A percentile compares a stretch with the other conserved stretches of the same genome.
Conservation (phyloP, 2,888 invertebrate species). For the Cheilosia variabilis region DNA sequence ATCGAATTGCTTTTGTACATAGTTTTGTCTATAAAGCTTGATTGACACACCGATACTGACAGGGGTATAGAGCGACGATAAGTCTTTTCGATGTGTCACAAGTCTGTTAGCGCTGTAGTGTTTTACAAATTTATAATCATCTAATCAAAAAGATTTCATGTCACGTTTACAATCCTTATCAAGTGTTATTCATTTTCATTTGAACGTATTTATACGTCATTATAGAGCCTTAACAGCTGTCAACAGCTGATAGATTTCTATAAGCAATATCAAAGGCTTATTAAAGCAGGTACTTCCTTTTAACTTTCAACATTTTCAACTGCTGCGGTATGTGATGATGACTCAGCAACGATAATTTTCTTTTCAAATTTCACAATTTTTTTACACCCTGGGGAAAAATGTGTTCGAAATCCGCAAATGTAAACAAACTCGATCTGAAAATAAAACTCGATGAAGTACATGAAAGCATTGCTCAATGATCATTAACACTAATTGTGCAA, state of each 20-base stretch:
- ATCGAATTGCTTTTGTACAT: too few species aligned
- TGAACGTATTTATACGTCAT: neutral
- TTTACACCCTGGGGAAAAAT: constrained; percentile 21
- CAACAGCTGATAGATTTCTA: neutral
- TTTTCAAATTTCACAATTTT: constrained; percentile 32
- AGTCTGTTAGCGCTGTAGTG: too few species aligned
- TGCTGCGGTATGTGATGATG: neutral
- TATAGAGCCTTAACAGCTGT: neutral
- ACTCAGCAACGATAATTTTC: constrained; percentile 22
- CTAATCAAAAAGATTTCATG: too few species aligned
- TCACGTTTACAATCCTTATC: too few species aligned
- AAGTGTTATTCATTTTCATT: neutral
- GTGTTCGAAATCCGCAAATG: constrained; percentile 54
- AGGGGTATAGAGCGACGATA: too few species aligned
- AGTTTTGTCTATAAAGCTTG: too few species aligned
- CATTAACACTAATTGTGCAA: constrained; percentile 72
- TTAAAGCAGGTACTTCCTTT: constrained; percentile 33
- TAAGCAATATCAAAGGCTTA: constrained; percentile 13
- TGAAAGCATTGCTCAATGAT: constrained; percentile 67
- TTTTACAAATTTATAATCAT: too few species aligned
- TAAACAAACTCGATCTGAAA: constrained; percentile 65
- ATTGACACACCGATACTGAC: too few species aligned
- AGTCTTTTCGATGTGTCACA: too few species aligned
- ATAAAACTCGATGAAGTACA: constrained; percentile 62
- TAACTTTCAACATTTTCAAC: constrained; percentile 47